Evolutionary conservation across 2,113 vertebrate genomes (phyloP), one percentile per base, ranked within the genome.

Genomic region (Hemiscyllium ocellatum): DNA sequence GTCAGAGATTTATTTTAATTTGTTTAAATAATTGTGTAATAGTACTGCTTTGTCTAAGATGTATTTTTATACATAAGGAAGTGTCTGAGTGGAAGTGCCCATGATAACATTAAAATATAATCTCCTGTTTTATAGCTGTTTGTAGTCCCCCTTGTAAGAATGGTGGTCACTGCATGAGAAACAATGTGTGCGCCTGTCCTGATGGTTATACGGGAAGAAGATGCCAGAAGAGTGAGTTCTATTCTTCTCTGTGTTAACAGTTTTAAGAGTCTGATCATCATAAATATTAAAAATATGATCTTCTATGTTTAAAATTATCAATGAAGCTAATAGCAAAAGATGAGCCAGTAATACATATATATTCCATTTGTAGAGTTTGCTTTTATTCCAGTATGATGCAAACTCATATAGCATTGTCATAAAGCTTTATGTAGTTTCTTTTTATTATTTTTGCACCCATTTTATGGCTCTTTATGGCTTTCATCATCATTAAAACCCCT

Each of bases 81-180:
- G 1, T 33, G 69, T 52, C 24, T 72, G 47, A 72, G 61, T 52
- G 17, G 52, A 96, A 19, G 15, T 90, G 85, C 52, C 4, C 65
- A 66, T 66, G 22, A 12, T 4, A 42, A 61, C 56, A 85, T n/a
- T 85, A 33, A 85, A 85, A 86, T 85, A 17, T 68, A 95, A 69
- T 86, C 15, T 95, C 56, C 66, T 86, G 61, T 65, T 95, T 76
- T 65, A 19, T 96, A 98, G 98, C 98, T 26, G 96, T 98, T 29
- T 98, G 98, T 97, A 97, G 96, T 37, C 98, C 98, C 0, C 96
- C 98, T 96, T 98, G 98, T 97, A 97, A 98, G 96, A 98, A 98
- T 0, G 97, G 97, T 6, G 98, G 98, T 10, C 50, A 96, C 78
- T 98, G 98, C 24, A 97, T 98, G 90, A 96, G 96, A 87, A 98